phyloP scores from a whole-genome alignment of 2,113 vertebrate species.

The Emberiza fucata region DNA sequence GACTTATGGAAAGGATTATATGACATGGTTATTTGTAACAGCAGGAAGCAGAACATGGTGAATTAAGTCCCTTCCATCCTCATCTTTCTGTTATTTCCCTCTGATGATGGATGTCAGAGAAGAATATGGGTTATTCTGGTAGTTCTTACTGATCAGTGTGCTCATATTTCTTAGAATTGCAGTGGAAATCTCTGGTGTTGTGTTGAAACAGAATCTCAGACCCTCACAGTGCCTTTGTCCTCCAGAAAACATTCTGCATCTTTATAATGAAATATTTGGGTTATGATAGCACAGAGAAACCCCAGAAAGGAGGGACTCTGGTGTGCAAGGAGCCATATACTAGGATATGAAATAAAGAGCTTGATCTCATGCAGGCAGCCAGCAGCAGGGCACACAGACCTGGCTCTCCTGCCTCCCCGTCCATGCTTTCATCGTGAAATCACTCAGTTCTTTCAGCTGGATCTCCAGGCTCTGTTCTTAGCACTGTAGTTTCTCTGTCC shows the following conservation, averaged over 20 bases:
- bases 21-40: background rate
- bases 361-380: background rate
- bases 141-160: background rate
- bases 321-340: background rate
- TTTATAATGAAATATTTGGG: background rate
- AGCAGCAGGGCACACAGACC: background rate
- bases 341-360: background rate
- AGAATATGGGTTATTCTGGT: background rate
- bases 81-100: background rate
- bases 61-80: background rate
- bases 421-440: conserved; percentile 36
- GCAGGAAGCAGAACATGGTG: background rate
- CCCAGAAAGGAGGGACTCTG: background rate
- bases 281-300: background rate
- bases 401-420: background rate
- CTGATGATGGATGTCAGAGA: background rate
- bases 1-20: background rate
- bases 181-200: background rate
- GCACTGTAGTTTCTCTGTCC: conserved; percentile 52
- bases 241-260: background rate
- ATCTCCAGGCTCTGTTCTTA: conserved; percentile 25
- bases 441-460: conserved; percentile 46
- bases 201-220: background rate
- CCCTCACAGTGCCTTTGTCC: background rate
- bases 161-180: background rate